Percentiles rank a stretch among this genome's conserved stretches.
Conservation (phyloP, 2,113 vertebrate species). For the Falco punctatus region DNA sequence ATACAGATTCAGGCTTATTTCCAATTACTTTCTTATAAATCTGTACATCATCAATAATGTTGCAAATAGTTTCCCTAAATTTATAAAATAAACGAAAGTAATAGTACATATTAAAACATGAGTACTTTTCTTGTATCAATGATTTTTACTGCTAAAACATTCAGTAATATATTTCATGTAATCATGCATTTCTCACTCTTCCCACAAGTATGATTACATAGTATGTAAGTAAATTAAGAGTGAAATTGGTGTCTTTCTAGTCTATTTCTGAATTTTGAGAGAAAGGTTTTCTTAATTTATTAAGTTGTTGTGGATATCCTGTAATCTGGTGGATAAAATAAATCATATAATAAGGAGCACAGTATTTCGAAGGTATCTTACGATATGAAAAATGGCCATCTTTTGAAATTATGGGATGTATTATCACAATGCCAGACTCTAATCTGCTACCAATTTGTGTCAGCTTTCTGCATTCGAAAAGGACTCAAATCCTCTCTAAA, state of each 20-base stretch:
- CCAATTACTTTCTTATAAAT: not conserved
- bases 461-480: constrained; percentile 71
- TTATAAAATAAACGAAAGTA: not conserved
- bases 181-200: not conserved
- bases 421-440: constrained; percentile 69
- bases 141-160: not conserved
- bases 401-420: constrained; percentile 75
- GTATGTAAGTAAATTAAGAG: constrained; percentile 23
- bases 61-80: constrained; percentile 15
- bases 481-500: constrained; percentile 73
- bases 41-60: not conserved
- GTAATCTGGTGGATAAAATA: constrained; percentile 52
- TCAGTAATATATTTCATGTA: not conserved
- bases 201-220: constrained; percentile 21
- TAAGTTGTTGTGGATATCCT: constrained; percentile 25
- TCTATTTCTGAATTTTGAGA: constrained; percentile 44
- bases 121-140: not conserved
- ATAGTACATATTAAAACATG: not conserved
- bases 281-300: constrained; percentile 48
- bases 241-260: not conserved
- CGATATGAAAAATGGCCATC: constrained; percentile 62
- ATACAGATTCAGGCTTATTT: not conserved
- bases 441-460: constrained; percentile 82
- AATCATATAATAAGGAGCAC: constrained; percentile 58
- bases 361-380: constrained; percentile 64